Evolutionary conservation across 2,888 invertebrate genomes (phyloP), one percentile per base, ranked within the genome.

Genomic region (Andrena bucephala): DNA sequence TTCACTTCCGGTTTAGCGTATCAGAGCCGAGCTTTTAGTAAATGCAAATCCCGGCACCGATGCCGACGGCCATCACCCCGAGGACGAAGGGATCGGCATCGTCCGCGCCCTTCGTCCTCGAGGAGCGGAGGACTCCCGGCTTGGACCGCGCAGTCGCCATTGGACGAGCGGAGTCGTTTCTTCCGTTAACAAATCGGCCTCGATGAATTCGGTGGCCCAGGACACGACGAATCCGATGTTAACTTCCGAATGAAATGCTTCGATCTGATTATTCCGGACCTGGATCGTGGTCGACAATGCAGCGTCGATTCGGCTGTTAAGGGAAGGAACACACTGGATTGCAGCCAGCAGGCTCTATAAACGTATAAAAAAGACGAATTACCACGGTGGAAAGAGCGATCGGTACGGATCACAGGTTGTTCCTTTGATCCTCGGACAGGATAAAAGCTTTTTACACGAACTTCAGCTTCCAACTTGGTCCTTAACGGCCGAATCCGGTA

Each of bases 291-390:
- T 52, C 20, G 20, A 52, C 20, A 52, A 8, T 20, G 20, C n/a
- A 8, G 2, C n/a, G 33, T 36, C 4, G 13, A 10, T 20, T 62
- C 70, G 36, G 27, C 70, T 10, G 36, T 60, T 33, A 70, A 70
- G 48, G 50, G 27, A 4, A 60, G 50, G 60, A 70, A 20, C 20
- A 29, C 52, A 52, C 52, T 20, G 20, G 16, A 69, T 62, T 59
- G 63, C 59, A 78, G 33, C 68, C 57, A 29, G 36, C 36, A 16
- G 60, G 50, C 67, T 70, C 52, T 86, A 88, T 85, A 87, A 87
- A 87, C 70, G 72, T 87, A 87, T 85, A 87, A 87, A 87, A 87
- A 86, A 72, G 67, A 83, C 80, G 80, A 81, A 69, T 85, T 33
- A 54, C 10, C 70, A 31, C 54, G 77, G 57, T 31, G 59, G 36